Evolutionary conservation across 2,888 invertebrate genomes (phyloP).

Genomic region (Mimas tiliae): DNA sequence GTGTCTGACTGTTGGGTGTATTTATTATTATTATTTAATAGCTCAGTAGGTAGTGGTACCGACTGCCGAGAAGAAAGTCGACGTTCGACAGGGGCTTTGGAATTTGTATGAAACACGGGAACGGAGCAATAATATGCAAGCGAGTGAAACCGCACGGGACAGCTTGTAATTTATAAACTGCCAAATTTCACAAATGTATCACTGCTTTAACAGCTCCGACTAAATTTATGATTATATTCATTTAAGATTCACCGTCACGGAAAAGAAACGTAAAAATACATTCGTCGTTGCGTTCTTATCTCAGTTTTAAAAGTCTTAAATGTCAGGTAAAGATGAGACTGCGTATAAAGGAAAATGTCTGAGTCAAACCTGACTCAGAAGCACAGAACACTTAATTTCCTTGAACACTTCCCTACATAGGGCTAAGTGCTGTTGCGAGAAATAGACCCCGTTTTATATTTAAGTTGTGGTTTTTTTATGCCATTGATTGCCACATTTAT

Average conservation of each 20-base stretch:
- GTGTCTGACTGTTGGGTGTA: too few species aligned
- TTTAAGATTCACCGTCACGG: slow-evolving; percentile 10
- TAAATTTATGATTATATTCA: neutral
- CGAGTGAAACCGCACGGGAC: too few species aligned
- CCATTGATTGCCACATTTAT: neutral
- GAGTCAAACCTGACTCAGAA: slow-evolving; percentile 39
- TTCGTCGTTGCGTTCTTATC: neutral
- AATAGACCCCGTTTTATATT: slow-evolving; percentile 9
- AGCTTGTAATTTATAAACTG: neutral
- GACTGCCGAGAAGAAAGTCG: too few species aligned
- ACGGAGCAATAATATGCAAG: too few species aligned
- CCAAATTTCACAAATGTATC: neutral
- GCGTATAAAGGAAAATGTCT: slow-evolving; percentile 30
- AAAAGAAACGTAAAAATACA: slow-evolving; percentile 13
- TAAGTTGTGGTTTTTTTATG: slow-evolving; percentile 10
- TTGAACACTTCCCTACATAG: slow-evolving; percentile 23
- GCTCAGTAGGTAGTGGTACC: too few species aligned
- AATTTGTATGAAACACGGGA: too few species aligned
- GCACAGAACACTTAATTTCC: slow-evolving; percentile 32
- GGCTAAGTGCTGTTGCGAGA: slow-evolving; percentile 7
- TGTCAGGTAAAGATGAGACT: slow-evolving; percentile 38
- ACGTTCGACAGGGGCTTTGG: too few species aligned
- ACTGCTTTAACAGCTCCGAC: neutral
- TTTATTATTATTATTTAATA: too few species aligned
- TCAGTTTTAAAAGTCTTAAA: slow-evolving; percentile 29